Conservation (phyloP, 2,797 vertebrate genomes). For the Channa striata region DNA sequence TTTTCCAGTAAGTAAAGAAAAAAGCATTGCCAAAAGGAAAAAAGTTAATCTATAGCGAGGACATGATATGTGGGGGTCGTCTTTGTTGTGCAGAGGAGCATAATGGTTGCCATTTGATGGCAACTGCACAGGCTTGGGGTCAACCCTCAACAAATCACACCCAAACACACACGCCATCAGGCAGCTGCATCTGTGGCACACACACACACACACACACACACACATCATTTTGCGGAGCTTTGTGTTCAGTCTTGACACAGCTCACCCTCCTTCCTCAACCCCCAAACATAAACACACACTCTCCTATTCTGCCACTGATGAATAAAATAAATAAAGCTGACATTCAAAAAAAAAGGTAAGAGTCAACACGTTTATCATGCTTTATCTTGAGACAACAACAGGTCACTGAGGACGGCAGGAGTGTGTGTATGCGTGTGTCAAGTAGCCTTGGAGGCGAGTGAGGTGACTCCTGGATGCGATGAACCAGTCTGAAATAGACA, state of each 20-base stretch:
- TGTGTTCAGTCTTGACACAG: conserved; percentile 46
- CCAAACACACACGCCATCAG: conserved; percentile 38
- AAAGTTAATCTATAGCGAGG: not conserved
- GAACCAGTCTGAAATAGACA: conserved; percentile 75
- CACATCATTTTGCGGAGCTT: conserved; percentile 55
- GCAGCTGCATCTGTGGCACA: conserved; percentile 49
- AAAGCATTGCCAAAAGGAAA: not conserved
- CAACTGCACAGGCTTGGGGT: conserved; percentile 5
- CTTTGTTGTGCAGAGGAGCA: conserved; percentile 7
- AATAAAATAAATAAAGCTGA: not conserved
- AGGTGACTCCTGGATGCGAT: conserved; percentile 52
- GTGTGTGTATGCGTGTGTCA: conserved; percentile 9
- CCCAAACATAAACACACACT: conserved; percentile 39
- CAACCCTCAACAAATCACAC: not conserved
- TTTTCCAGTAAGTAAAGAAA: not conserved
- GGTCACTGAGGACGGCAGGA: conserved; percentile 27
- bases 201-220: not conserved
- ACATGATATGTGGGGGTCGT: not conserved
- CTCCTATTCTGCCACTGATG: conserved; percentile 29
- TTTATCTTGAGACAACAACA: conserved; percentile 47
- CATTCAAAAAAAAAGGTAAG: not conserved
- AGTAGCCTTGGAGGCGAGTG: conserved; percentile 11
- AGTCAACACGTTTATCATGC: not conserved
- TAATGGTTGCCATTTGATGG: conserved; percentile 15
- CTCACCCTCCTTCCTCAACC: not conserved